Evolutionary conservation across 2,888 invertebrate species (phyloP).

Genomic region (Cremastobaeus sp.): DNA sequence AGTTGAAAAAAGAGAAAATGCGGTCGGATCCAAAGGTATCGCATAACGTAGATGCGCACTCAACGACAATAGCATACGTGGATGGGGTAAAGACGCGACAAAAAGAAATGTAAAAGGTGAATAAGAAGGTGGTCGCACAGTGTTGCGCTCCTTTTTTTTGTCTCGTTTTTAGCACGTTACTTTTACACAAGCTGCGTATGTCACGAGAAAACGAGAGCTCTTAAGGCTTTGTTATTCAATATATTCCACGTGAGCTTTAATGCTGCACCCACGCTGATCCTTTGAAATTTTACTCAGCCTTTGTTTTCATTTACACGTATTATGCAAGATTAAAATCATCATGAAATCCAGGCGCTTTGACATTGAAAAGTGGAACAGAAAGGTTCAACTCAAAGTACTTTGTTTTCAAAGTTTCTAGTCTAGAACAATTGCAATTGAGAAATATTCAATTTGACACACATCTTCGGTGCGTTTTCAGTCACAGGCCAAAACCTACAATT

Average conservation of each 20-base stretch:
- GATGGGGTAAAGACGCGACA: conserved; percentile 7
- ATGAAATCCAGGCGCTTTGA: too few species aligned
- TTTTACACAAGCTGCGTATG: conserved; percentile 32
- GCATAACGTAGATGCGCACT: conserved; percentile 17
- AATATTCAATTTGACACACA: too few species aligned
- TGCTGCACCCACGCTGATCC: conserved; percentile 7
- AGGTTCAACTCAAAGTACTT: too few species aligned
- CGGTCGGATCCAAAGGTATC: conserved; percentile 27
- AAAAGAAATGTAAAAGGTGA: conserved; percentile 32
- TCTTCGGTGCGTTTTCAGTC: too few species aligned
- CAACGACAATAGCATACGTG: conserved; percentile 23
- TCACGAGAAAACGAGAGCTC: conserved; percentile 35
- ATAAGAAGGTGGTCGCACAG: conserved; percentile 18
- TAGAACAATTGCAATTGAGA: too few species aligned
- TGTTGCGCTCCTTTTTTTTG: conserved; percentile 27
- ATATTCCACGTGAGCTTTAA: conserved; percentile 16
- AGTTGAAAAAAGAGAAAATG: conserved; percentile 25
- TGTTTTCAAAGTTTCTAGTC: too few species aligned
- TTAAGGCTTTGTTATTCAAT: conserved; percentile 40
- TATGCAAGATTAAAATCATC: conserved; percentile 12
- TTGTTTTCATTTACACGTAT: conserved; percentile 25
- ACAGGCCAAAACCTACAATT: too few species aligned
- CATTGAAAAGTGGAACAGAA: too few species aligned
- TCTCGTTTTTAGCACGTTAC: conserved; percentile 27
- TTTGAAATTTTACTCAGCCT: conserved; percentile 18